A percentile compares a stretch with the other conserved stretches of the same genome.
Conservation (phyloP, 2,888 invertebrate species). For the Dysmachus trigonus region DNA sequence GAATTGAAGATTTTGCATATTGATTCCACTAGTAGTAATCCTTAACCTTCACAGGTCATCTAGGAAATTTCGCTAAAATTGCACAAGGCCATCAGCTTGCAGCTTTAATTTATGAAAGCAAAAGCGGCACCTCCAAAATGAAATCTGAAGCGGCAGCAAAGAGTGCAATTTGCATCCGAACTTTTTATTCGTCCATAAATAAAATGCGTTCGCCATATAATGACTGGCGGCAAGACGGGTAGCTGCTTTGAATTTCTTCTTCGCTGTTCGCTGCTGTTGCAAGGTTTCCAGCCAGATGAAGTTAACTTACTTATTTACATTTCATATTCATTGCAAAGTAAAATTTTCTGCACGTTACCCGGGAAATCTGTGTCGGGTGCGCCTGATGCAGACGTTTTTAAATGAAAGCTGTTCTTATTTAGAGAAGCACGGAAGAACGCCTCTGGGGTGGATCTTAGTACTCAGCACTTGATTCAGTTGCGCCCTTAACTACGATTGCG, state of each 20-base stretch:
- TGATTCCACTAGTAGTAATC: background rate
- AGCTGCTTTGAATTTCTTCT: background rate
- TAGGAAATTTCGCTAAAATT: background rate
- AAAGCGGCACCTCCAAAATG: background rate
- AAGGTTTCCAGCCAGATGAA: background rate
- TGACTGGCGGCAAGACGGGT: background rate
- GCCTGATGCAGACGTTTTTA: background rate
- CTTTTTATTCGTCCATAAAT: background rate
- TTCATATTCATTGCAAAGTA: conserved; percentile 12
- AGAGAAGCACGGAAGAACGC: background rate
- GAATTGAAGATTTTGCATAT: background rate
- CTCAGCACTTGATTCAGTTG: background rate
- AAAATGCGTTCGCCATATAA: background rate
- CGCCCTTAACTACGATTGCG: background rate
- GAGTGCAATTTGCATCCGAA: background rate
- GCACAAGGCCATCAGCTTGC: background rate
- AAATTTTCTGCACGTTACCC: background rate
- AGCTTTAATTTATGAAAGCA: background rate
- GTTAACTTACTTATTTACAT: background rate
- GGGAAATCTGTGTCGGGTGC: conserved; percentile 12
- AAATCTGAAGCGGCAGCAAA: background rate
- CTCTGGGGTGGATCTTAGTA: background rate
- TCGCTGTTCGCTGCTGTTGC: background rate
- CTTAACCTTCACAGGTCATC: background rate
- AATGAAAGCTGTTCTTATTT: background rate